phyloP scores from a whole-genome alignment of 2,888 invertebrate species.

The Epistrophe eligans region DNA sequence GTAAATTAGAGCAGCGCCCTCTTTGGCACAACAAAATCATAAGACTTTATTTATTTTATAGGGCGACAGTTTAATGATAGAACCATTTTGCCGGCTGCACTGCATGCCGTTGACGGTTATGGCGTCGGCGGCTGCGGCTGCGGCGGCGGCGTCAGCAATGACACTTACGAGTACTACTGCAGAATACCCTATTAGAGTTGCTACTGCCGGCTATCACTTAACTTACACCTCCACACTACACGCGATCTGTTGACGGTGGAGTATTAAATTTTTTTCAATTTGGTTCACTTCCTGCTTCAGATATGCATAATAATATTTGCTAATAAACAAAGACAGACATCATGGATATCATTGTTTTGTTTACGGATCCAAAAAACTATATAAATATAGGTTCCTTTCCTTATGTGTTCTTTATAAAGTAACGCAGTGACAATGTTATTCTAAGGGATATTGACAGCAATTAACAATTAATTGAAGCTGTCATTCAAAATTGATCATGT shows the following conservation, averaged over 20 bases:
- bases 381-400: background rate
- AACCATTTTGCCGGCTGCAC: slow-evolving; percentile 1
- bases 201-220: slow-evolving; percentile 27
- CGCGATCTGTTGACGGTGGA: slow-evolving; percentile 18
- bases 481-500: background rate
- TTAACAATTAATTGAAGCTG: background rate
- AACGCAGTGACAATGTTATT: background rate
- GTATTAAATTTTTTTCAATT: slow-evolving; percentile 50
- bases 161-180: slow-evolving; percentile 31
- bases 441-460: background rate
- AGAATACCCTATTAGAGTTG: background rate
- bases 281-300: slow-evolving; percentile 65
- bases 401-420: background rate
- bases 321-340: background rate
- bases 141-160: slow-evolving; percentile 38
- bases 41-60: slow-evolving; percentile 41
- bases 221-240: slow-evolving; percentile 66
- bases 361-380: background rate
- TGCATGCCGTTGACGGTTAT: background rate
- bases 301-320: slow-evolving; percentile 29
- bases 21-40: slow-evolving; percentile 41
- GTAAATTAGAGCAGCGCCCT: slow-evolving; percentile 66
- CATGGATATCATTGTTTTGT: background rate
- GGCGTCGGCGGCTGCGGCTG: background rate
- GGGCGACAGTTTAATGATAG: slow-evolving; percentile 43